These are phyloP conservation scores for Lutra lutra DNA, from an alignment of 2,797 vertebrate genomes.

Conservation along the genomic window DNA sequence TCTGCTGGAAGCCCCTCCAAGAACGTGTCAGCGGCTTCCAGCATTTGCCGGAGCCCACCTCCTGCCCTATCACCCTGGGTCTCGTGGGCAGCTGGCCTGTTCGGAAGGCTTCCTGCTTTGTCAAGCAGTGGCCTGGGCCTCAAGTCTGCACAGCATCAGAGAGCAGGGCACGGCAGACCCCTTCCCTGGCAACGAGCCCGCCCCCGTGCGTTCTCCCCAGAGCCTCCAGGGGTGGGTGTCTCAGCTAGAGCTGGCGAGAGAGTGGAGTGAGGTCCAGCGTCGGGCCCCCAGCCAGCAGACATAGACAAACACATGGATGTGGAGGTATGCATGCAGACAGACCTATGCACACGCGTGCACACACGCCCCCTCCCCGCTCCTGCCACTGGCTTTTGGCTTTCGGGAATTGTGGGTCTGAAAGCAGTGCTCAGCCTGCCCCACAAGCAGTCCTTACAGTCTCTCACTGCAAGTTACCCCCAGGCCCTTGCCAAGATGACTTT, in stretches of 20 bases:
- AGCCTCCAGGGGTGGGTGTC: too few species aligned
- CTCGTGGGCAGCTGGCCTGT: accelerated
- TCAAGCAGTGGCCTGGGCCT: neutral
- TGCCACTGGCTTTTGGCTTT: neutral
- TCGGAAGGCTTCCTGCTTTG: neutral
- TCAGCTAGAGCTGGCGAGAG: neutral
- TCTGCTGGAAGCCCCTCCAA: neutral
- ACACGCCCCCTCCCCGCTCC: neutral
- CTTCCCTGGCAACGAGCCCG: neutral
- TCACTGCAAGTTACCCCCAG: neutral
- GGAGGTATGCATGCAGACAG: accelerated
- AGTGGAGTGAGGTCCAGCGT: accelerated
- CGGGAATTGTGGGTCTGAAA: neutral
- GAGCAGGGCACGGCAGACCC: accelerated
- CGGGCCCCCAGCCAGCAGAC: accelerated
- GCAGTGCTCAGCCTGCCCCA: neutral
- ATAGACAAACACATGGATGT: accelerated
- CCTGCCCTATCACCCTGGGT: accelerated
- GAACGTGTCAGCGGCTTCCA: neutral
- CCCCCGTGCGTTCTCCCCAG: accelerated
- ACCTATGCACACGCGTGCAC: neutral
- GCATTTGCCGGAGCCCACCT: neutral
- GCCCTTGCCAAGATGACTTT: neutral
- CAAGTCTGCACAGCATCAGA: neutral
- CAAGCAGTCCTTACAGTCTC: neutral